These are phyloP conservation scores for Adelges cooleyi DNA, from an alignment of 1,140 invertebrate genomes.

Conservation along the genomic window DNA sequence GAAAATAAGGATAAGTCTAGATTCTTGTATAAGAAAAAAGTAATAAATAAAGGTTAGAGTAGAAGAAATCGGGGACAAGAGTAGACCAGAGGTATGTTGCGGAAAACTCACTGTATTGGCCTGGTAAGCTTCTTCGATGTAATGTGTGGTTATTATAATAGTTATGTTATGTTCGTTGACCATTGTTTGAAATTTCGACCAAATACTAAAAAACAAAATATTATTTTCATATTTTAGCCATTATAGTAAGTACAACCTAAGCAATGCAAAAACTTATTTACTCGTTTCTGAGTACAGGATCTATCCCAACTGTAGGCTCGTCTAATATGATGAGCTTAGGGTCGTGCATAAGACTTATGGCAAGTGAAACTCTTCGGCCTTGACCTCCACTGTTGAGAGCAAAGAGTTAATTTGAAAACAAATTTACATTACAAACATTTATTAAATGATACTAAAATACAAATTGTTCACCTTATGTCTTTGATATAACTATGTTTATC, in stretches of 20 bases:
- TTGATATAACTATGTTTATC: background rate
- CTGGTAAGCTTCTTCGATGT: slow-evolving; percentile 81
- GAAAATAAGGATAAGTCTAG: too few relatives aligned
- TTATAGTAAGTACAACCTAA: too few relatives aligned
- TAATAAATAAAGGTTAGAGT: too few relatives aligned
- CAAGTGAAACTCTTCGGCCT: slow-evolving; percentile 71
- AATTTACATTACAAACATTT: background rate
- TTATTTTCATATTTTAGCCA: background rate
- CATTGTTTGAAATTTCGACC: slow-evolving; percentile 68
- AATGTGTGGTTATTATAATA: slow-evolving; percentile 85
- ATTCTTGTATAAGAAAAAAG: too few relatives aligned
- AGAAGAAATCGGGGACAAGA: too few relatives aligned
- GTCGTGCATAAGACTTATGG: slow-evolving; percentile 69
- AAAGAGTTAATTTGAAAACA: background rate
- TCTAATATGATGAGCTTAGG: slow-evolving; percentile 79
- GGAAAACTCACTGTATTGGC: too few relatives aligned
- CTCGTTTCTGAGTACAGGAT: slow-evolving; percentile 72
- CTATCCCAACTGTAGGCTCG: slow-evolving; percentile 82
- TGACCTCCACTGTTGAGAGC: slow-evolving; percentile 64
- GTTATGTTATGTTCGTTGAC: slow-evolving; percentile 53
- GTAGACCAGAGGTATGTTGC: too few relatives aligned
- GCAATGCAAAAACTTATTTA: too few relatives aligned
- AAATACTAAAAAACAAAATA: slow-evolving; percentile 55
- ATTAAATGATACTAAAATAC: background rate
- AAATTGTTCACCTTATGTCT: slow-evolving; percentile 3